Base-by-base conservation (phyloP, 1,140 invertebrate genomes). In the Mactra quadrangularis region DNA sequence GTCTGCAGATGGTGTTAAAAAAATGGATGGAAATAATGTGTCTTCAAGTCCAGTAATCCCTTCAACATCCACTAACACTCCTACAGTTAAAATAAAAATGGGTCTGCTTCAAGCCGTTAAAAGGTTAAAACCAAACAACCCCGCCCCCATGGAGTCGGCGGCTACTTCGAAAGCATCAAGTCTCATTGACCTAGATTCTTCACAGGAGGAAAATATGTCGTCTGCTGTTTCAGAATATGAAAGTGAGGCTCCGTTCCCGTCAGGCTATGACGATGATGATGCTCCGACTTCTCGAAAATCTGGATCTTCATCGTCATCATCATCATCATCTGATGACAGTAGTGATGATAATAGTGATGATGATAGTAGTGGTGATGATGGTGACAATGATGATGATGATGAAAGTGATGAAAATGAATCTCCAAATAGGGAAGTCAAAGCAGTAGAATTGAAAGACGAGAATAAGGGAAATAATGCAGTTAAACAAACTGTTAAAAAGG, bases 41-140 rank as follows among this genome's bases (percentile, higher is more conserved):
- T 19, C 15, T 3, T 0, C 22, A 13, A 72, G 55, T 38, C 11
- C 59, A 22, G 11, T 55, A 2, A 19, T 25, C 22, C 41, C 64
- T 25, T 19, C 22, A 27, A 3, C 19, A 7, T 19, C 7, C 9
- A 29, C 25, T 6, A 78, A 68, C 41, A 62, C 76, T 17, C 76
- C 76, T 6, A 78, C 76, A 38, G 76, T 78, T 15, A 78, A 78
- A 57, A 78, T 78, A 17, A 78, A 78, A 52, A 77, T 77, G 62
- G 76, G 76, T 55, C 35, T 78, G 7, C 52, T 78, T 13, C 60
- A 66, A 22, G 76, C 76, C 1, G 76, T 68, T 19, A 78, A 78
- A 57, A 78, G 31, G 50, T 68, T 78, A 17, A 78, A 78, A 55
- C 76, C 76, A n/a, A 55, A n/a, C 25, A 11, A 38, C 9, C 29